phyloP scores from a whole-genome alignment of 2,888 invertebrate species.

The Drosophila multiciliata region DNA sequence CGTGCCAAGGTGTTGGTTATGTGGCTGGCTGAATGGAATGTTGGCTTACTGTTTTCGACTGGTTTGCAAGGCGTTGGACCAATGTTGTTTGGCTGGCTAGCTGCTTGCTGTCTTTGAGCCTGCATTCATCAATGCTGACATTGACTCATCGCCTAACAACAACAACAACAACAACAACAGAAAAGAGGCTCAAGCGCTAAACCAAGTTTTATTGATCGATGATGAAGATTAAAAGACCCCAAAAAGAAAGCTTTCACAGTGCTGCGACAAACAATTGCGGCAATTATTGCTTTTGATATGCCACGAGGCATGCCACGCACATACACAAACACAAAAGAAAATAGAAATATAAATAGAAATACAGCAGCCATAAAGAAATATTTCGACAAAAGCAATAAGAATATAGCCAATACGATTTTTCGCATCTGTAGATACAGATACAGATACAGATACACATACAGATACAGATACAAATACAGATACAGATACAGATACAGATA shows the following conservation, averaged over 20 bases:
- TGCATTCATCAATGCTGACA: slow-evolving; percentile 49
- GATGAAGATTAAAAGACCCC: slow-evolving; percentile 6
- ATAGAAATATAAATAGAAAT: not conserved
- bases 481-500: too few relatives aligned
- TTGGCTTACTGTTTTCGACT: slow-evolving; percentile 18
- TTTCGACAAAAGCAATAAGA: too few relatives aligned
- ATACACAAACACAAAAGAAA: not conserved
- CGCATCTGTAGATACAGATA: too few relatives aligned
- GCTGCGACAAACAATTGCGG: slow-evolving; percentile 39
- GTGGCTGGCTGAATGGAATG: slow-evolving; percentile 13
- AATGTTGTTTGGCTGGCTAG: not conserved
- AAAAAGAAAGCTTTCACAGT: not conserved
- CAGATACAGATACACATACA: too few relatives aligned
- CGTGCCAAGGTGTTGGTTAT: slow-evolving; percentile 33
- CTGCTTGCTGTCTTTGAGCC: slow-evolving; percentile 15
- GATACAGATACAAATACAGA: too few relatives aligned
- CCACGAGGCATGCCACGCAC: slow-evolving; percentile 11
- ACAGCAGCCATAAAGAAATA: too few relatives aligned
- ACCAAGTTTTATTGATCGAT: slow-evolving; percentile 45
- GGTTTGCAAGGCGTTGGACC: slow-evolving; percentile 21
- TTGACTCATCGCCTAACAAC: slow-evolving; percentile 39
- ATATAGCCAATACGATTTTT: not conserved
- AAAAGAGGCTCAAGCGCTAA: slow-evolving; percentile 23
- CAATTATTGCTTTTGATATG: slow-evolving; percentile 36
- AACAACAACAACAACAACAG: slow-evolving; percentile 18